Base-by-base conservation (phyloP, 1,140 invertebrate genomes). In the Plectus sambesii region DNA sequence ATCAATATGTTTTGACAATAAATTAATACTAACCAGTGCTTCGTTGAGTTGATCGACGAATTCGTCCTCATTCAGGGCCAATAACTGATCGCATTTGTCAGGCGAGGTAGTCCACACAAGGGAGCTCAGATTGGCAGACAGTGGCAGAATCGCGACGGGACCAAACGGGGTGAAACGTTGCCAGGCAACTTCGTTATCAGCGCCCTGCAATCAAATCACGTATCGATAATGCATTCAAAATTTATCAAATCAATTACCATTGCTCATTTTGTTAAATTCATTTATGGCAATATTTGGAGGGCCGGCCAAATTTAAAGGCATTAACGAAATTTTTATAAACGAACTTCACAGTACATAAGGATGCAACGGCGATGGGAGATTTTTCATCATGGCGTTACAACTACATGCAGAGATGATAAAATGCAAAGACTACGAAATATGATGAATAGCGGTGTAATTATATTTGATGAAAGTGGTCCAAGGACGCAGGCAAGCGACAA, bases 121-220 rank as follows among this genome's bases (percentile, higher is more conserved):
- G 1, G 87, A 93, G 64, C 84, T 87, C 3, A 79, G 69, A 17
- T 75, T 75, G 35, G 81, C 76, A 49, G 78, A 80, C 3, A 93
- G 71, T 29, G 92, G 92, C 29, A 98, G 72, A 26, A 96, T 65
- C 12, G 90, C 92, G 25, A 98, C 77, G 0, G 88, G 86, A 2
- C 90, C 90, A 17, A 77, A 81, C 2, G 87, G 83, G 46, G 93
- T 70, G 73, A 96, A 97, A 51, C 87, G 77, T 70, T 98, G 92
- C 88, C 89, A 98, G 0, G 89, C 92, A 26, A 85, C 82, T 29
- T 76, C 76, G 70, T 92, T 89, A 49, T 81, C 78, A 20, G 69
- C 74, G 33, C 76, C 72, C 81, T 83, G 82, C n/a, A n/a, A n/a
- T n/a, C n/a, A n/a, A n/a, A n/a, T n/a, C n/a, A n/a, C n/a, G n/a